phyloP scores from a whole-genome alignment of 2,888 invertebrate genomes.

The Athalia cordata region DNA sequence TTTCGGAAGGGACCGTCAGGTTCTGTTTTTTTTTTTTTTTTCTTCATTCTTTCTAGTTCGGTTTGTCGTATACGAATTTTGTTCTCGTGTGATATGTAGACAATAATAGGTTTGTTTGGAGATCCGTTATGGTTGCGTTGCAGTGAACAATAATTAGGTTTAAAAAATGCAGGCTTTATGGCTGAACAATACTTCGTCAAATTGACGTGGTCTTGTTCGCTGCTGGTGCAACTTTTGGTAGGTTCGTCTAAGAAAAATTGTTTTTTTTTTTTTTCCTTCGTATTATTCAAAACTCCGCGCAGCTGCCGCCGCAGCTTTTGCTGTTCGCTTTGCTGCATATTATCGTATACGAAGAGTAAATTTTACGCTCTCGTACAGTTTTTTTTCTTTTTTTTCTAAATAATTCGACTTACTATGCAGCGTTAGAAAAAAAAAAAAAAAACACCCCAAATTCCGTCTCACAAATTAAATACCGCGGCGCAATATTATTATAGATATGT shows the following conservation, averaged over 20 bases:
- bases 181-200: conserved; percentile 3
- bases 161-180: not conserved
- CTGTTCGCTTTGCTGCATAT: not conserved
- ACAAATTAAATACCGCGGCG: too few species aligned
- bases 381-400: not conserved
- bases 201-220: not conserved
- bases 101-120: not conserved
- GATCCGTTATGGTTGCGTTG: not conserved
- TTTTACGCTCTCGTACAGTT: not conserved
- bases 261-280: not conserved
- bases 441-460: too few species aligned
- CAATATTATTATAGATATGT: too few species aligned
- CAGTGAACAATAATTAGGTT: not conserved
- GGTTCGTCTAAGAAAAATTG: not conserved
- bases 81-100: too few species aligned
- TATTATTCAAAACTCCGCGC: not conserved
- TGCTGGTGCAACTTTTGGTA: not conserved
- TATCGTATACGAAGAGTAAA: not conserved
- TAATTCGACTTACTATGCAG: not conserved
- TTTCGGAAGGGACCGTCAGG: too few species aligned
- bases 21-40: too few species aligned
- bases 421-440: too few species aligned
- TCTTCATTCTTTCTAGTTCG: too few species aligned
- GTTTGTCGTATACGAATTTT: too few species aligned
- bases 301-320: not conserved